Conservation (phyloP, 2,888 invertebrate genomes). For the Baronia brevicornis region DNA sequence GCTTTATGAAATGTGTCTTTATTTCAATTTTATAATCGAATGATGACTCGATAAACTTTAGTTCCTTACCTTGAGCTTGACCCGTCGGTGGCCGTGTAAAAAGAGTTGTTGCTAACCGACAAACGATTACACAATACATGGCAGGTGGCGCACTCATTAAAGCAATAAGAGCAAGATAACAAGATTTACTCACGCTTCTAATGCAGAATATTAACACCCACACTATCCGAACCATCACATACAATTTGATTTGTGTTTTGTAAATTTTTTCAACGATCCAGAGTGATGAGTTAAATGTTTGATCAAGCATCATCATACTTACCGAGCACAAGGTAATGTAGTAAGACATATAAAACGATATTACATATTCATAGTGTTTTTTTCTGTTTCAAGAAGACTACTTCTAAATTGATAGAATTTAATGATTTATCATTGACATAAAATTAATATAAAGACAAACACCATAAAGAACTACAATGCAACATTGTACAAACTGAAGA, state of each 20-base stretch:
- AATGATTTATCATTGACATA: no score
- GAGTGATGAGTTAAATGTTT: no score
- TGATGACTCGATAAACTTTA: constrained; percentile 12
- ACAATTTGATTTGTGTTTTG: constrained; percentile 11
- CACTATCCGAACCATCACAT: constrained; percentile 12
- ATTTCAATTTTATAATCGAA: constrained; percentile 3
- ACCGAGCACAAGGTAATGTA: no score
- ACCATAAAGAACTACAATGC: no score
- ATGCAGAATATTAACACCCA: constrained; percentile 15
- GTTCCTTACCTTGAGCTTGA: constrained; percentile 48
- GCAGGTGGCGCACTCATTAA: constrained; percentile 26
- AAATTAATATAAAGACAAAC: no score
- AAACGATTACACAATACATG: constrained; percentile 36
- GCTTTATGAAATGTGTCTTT: constrained; percentile 8
- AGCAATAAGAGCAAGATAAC: constrained; percentile 9
- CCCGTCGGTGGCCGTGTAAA: constrained; percentile 30
- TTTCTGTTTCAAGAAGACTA: no score
- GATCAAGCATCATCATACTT: no score
- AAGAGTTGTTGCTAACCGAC: constrained; percentile 25
- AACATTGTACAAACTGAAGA: no score
- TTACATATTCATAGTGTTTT: no score
- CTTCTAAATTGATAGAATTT: no score
- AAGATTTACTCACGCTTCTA: constrained; percentile 2
- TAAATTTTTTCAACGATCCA: constrained; percentile 1
- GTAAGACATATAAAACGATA: no score